These are phyloP conservation scores for Lutraria rhynchaena DNA, from an alignment of 1,140 invertebrate species.

Conservation along the genomic window DNA sequence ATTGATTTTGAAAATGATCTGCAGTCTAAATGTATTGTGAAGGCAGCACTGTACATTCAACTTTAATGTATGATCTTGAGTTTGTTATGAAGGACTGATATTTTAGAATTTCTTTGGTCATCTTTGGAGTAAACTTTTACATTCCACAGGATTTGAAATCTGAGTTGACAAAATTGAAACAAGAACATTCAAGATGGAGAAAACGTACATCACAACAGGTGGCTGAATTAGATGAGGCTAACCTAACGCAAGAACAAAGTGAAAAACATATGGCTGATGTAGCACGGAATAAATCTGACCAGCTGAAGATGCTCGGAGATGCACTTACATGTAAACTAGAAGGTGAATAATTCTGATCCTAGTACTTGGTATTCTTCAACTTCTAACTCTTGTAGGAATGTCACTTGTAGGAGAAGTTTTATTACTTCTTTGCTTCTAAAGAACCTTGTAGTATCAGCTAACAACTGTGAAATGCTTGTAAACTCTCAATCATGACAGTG, in stretches of 20 bases:
- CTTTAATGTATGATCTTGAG: too few relatives aligned
- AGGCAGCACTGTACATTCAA: neutral
- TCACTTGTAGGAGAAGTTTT: too few relatives aligned
- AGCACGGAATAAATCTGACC: slow-evolving; percentile 63
- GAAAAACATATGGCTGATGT: slow-evolving; percentile 58
- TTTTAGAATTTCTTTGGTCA: neutral
- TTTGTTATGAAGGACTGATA: neutral
- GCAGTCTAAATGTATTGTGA: too few relatives aligned
- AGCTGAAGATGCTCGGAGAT: slow-evolving; percentile 61
- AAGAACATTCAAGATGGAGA: slow-evolving; percentile 67
- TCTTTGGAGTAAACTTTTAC: neutral
- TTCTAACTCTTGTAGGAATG: too few relatives aligned
- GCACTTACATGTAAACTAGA: slow-evolving; percentile 66
- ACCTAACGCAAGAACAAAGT: slow-evolving; percentile 49
- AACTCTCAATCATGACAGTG: too few relatives aligned
- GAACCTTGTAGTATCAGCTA: too few relatives aligned
- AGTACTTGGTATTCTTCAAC: too few relatives aligned
- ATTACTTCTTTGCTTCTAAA: too few relatives aligned
- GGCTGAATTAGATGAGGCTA: slow-evolving; percentile 41
- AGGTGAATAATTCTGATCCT: slow-evolving; percentile 58
- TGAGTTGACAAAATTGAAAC: slow-evolving; percentile 65
- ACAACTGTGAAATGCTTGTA: too few relatives aligned
- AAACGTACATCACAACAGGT: slow-evolving; percentile 56
- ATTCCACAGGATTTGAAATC: slow-evolving; percentile 69
- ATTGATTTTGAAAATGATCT: too few relatives aligned